Evolutionary conservation across 2,888 invertebrate genomes (phyloP), one percentile per base, ranked within the genome.

Genomic region (Hoplodrina blanda): DNA sequence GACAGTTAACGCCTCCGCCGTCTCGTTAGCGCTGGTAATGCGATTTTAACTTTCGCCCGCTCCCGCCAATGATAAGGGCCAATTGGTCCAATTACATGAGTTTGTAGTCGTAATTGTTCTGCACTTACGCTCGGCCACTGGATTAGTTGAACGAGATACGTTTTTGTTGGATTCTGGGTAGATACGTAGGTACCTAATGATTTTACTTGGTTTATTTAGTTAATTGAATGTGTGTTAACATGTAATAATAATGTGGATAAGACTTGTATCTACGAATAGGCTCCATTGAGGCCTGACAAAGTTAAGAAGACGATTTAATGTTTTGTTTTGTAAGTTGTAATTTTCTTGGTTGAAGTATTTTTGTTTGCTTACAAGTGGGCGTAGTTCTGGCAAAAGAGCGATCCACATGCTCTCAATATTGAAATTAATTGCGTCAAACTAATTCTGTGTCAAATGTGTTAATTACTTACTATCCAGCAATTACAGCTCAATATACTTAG

Each of bases 1-100:
- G 86, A 85, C 88, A 85, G 83, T 86, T 83, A 87, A 78, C 85
- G 85, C 82, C 81, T 73, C 80, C 76, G 57, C 86, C 86, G 86
- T 87, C 92, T 91, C 92, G 92, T 93, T 92, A 92, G 90, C 87
- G 81, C 78, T 62, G 80, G 86, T 90, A 90, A 90, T 89, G 86
- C 72, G 89, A 90, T 90, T 90, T 90, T 89, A 90, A 90, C 89
- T 90, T 90, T 87, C 80, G 85, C 84, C 77, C 86, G 84, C 87
- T 82, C 84, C 67, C 82, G 78, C 85, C 89, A 84, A 85, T 89
- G 91, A 91, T 90, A 89, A 88, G 88, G 87, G 86, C 84, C 89
- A 89, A 91, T 90, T 90, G 89, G 79, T 77, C 81, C 88, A 87
- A 89, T 90, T 90, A 90, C 82, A 66, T 19, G 86, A 90, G 89